phyloP scores from a whole-genome alignment of 2,888 invertebrate species.

The Sepiola atlantica region DNA sequence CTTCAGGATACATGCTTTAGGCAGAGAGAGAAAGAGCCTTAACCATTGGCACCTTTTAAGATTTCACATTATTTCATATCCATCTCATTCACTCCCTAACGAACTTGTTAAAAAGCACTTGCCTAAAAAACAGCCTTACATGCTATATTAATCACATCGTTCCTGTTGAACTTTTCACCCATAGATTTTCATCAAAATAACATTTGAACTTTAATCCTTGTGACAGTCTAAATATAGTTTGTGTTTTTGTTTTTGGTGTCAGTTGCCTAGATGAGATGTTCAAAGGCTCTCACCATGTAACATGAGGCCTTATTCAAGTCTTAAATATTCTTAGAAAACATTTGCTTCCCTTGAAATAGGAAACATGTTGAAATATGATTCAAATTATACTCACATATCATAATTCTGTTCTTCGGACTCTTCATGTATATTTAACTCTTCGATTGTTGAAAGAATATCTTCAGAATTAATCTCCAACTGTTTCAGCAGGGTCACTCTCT shows the following conservation, averaged over 20 bases:
- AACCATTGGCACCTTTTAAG: too few species aligned
- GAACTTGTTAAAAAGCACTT: too few species aligned
- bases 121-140: too few species aligned
- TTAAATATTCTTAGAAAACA: not conserved
- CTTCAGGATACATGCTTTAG: too few species aligned
- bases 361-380: not conserved
- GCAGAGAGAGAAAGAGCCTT: too few species aligned
- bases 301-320: not conserved
- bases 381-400: constrained; percentile 72
- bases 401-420: constrained; percentile 77
- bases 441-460: constrained; percentile 84
- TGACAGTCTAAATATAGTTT: too few species aligned
- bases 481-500: constrained; percentile 84
- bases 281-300: not conserved
- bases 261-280: too few species aligned
- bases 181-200: not conserved
- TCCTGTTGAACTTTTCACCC: not conserved
- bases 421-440: constrained; percentile 76
- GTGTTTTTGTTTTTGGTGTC: too few species aligned
- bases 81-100: too few species aligned
- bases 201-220: too few species aligned
- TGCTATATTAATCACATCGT: too few species aligned
- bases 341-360: not conserved
- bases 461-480: constrained; percentile 89
- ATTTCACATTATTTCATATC: too few species aligned